These are phyloP conservation scores for Nannoperca obscura DNA, from an alignment of 2,797 vertebrate species.

Conservation along the genomic window DNA sequence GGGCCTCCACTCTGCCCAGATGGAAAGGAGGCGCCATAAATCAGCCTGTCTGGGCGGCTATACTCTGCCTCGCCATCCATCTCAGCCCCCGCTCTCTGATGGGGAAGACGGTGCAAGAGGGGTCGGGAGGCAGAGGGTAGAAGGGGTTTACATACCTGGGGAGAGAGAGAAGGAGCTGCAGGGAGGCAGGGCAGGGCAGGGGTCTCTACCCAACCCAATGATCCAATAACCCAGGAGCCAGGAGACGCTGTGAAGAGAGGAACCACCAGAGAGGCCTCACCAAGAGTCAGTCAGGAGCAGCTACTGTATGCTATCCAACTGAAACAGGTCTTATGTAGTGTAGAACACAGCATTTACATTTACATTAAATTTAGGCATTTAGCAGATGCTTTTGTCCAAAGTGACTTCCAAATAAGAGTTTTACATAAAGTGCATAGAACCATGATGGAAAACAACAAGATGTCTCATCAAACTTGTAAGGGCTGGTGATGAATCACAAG, in stretches of 20 bases:
- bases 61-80: conserved; percentile 77
- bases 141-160: conserved; percentile 62
- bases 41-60: conserved; percentile 89
- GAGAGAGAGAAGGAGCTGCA: conserved; percentile 48
- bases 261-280: conserved; percentile 65
- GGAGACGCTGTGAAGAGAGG: conserved; percentile 42
- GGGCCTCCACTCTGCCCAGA: conserved; percentile 85
- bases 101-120: conserved; percentile 54
- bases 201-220: conserved; percentile 55
- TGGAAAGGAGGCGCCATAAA: conserved; percentile 92
- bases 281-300: conserved; percentile 18
- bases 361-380: too few relatives aligned
- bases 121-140: conserved; percentile 58
- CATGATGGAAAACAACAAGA: too few relatives aligned
- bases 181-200: conserved; percentile 45
- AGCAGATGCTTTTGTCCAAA: too few relatives aligned
- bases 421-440: too few relatives aligned
- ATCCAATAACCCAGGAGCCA: conserved; percentile 63
- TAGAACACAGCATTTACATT: neutral
- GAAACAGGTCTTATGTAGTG: neutral
- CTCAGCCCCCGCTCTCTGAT: conserved; percentile 78
- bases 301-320: neutral
- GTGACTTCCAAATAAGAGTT: too few relatives aligned
- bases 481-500: too few relatives aligned
- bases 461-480: too few relatives aligned